Percentiles rank a stretch among this genome's conserved stretches.
Conservation (phyloP, 2,113 vertebrate species). For the Onychostruthus taczanowskii region DNA sequence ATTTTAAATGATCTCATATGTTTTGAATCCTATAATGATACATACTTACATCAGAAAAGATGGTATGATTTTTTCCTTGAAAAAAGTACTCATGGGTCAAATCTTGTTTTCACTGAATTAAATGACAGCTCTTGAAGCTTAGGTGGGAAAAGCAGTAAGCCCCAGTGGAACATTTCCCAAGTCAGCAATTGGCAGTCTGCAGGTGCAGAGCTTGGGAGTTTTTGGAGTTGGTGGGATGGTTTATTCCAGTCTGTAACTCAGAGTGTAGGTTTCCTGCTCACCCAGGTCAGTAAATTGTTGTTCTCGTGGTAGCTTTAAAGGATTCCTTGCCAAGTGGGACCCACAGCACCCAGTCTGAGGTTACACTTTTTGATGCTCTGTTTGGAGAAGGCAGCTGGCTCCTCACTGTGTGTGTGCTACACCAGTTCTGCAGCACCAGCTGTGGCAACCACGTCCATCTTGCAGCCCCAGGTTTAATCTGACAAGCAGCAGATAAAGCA, state of each 20-base stretch:
- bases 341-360: not conserved
- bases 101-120: not conserved
- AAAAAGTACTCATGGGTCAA: not conserved
- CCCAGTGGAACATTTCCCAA: not conserved
- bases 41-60: not conserved
- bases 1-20: not conserved
- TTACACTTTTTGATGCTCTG: fast-evolving
- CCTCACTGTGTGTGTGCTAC: not conserved
- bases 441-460: not conserved
- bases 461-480: not conserved
- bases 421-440: not conserved
- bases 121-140: not conserved
- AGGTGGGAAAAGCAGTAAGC: not conserved
- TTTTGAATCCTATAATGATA: not conserved
- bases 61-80: not conserved
- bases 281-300: not conserved
- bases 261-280: not conserved
- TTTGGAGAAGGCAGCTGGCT: not conserved
- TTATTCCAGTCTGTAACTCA: not conserved
- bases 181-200: not conserved
- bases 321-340: not conserved
- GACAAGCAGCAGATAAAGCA: not conserved
- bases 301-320: not conserved
- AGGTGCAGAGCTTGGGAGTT: not conserved
- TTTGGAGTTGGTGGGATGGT: not conserved